Evolutionary conservation across 2,113 vertebrate genomes (phyloP), one percentile per base, ranked within the genome.

Genomic region (Pterophyllum scalare): DNA sequence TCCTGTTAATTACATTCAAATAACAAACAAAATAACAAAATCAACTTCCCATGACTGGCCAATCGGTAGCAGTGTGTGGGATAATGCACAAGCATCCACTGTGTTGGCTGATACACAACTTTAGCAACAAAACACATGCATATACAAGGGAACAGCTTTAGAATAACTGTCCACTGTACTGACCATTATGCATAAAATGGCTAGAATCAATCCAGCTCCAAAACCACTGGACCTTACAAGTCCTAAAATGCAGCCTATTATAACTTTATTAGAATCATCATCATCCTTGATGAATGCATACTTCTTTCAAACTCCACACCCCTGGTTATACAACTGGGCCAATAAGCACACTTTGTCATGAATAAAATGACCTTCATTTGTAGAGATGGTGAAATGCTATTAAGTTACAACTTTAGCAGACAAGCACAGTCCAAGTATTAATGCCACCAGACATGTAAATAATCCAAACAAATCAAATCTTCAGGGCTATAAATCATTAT

Each of bases 401-500:
- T 31, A 12, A 72, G 26, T 72, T 72, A 54, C 43, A 54, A 31
- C 46, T 54, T 31, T 11, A 72, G 67, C 52, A 72, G 26, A 72
- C 20, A 19, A 31, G 46, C 26, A 5, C 6, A 12, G 28, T 19
- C 67, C 46, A 49, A 72, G 46, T 54, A 26, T 54, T 13, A 10
- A 31, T 54, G 22, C 33, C 61, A 31, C 35, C 54, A 56, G 49
- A 64, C 12, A 64, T 64, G 33, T 46, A 33, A 33, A 72, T 14
- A 72, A 54, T 33, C 26, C 3, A 72, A 54, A 72, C 67, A 54
- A 72, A 72, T 72, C 46, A 72, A 72, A 72, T 54, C 67, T 54
- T 17, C 46, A 72, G 1, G 1, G 46, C 24, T 54, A 54, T 72
- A 72, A 72, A 54, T 54, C 20, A 72, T 54, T 52, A 14, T 72